Evolutionary conservation across 2,113 vertebrate genomes (phyloP).

Genomic region (Phrynosoma blainvillii): DNA sequence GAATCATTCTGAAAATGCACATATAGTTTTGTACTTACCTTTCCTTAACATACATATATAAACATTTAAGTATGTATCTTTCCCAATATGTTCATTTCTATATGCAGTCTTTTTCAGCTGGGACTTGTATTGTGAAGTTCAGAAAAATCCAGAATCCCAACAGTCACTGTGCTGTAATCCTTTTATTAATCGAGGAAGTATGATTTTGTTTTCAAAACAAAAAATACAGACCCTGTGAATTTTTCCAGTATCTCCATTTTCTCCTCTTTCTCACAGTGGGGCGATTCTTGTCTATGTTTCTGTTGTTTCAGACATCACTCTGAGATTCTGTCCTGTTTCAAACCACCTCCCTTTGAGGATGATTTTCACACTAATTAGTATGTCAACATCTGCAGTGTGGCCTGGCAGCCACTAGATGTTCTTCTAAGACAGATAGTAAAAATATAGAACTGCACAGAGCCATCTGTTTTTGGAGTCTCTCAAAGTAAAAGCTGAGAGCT

Average conservation of each 20-base stretch:
- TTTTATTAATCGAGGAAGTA: no score
- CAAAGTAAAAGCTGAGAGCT: background rate
- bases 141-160: no score
- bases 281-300: background rate
- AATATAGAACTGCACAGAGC: background rate
- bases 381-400: conserved; percentile 3
- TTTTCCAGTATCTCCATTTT: background rate
- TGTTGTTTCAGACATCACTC: background rate
- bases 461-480: background rate
- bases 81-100: no score
- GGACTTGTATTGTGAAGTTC: no score
- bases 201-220: background rate
- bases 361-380: background rate
- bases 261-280: no score
- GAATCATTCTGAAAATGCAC: no score
- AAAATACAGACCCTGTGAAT: background rate
- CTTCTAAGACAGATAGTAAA: conserved; percentile 44
- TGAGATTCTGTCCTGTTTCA: background rate
- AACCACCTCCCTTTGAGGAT: background rate
- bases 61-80: no score
- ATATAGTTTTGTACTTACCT: no score
- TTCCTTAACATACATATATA: no score
- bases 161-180: no score
- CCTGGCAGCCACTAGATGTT: conserved; percentile 58
- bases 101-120: no score